Evolutionary conservation across 1,140 invertebrate species (phyloP).

Genomic region (Leptinotarsa texana): DNA sequence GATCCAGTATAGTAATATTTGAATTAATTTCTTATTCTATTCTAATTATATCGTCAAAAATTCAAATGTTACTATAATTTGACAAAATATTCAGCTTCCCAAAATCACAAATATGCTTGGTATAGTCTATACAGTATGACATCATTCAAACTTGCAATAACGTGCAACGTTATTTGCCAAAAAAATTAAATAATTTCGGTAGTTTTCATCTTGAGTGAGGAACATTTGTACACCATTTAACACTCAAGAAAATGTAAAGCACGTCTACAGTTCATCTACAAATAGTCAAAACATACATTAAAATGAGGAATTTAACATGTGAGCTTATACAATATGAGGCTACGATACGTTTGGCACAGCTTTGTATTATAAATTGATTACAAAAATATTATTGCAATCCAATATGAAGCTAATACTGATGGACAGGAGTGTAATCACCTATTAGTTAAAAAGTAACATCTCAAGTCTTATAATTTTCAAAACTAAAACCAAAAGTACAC

Average conservation of each 20-base stretch:
- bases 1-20: too few relatives aligned
- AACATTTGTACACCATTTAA: not conserved
- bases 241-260: constrained; percentile 12
- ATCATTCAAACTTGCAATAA: too few relatives aligned
- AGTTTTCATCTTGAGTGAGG: not conserved
- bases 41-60: too few relatives aligned
- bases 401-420: constrained; percentile 28
- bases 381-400: constrained; percentile 28
- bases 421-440: constrained; percentile 23
- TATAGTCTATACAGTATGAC: too few relatives aligned
- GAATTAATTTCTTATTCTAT: too few relatives aligned
- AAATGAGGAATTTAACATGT: constrained; percentile 3
- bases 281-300: constrained; percentile 7
- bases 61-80: too few relatives aligned
- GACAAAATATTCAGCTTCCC: too few relatives aligned
- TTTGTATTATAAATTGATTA: constrained; percentile 26
- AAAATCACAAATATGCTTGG: too few relatives aligned
- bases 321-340: constrained; percentile 21
- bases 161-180: not conserved
- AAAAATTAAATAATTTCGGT: not conserved
- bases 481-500: constrained; percentile 11
- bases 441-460: constrained; percentile 18
- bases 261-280: constrained; percentile 4
- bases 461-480: constrained; percentile 23
- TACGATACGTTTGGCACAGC: constrained; percentile 23